phyloP scores from a whole-genome alignment of 2,888 invertebrate genomes.

The Trachelus troglodyta region DNA sequence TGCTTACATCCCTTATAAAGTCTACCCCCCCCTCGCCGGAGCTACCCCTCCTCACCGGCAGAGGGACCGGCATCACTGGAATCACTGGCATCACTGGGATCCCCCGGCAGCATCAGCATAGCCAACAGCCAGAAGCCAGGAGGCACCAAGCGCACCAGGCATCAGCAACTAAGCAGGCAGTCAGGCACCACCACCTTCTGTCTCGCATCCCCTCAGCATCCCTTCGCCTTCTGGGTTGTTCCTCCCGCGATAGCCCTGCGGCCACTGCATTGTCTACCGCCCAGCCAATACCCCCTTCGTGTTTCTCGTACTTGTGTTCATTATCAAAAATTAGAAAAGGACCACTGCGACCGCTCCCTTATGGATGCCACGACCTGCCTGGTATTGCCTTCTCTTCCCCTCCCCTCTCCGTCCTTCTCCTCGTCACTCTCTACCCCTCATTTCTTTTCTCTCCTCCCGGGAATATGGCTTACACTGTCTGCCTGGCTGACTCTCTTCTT shows the following conservation, averaged over 20 bases:
- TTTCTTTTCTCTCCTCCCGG: not conserved
- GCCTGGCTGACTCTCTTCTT: not conserved
- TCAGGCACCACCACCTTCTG: conserved; percentile 15
- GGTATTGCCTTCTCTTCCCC: no score
- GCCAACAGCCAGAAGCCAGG: no score
- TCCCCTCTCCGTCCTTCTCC: not conserved
- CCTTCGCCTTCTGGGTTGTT: conserved; percentile 43
- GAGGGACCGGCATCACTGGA: not conserved
- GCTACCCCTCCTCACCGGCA: conserved; percentile 21
- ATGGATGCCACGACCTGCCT: not conserved
- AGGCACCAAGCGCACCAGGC: no score
- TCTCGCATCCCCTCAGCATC: conserved; percentile 36
- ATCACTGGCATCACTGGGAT: conserved; percentile 22
- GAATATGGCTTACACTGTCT: not conserved
- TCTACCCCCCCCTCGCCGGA: conserved; percentile 30
- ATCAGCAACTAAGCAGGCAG: no score
- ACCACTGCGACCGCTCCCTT: conserved; percentile 2
- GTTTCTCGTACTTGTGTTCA: conserved; percentile 62
- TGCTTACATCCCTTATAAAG: conserved; percentile 64
- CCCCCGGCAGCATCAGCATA: conserved; percentile 14
- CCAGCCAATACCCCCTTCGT: conserved; percentile 61
- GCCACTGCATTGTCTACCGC: conserved; percentile 63
- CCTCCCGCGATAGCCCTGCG: conserved; percentile 64
- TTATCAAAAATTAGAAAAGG: conserved; percentile 50
- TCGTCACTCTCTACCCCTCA: not conserved